Evolutionary conservation across 2,888 invertebrate genomes (phyloP).

Genomic region (Leptinotarsa peninsularis): DNA sequence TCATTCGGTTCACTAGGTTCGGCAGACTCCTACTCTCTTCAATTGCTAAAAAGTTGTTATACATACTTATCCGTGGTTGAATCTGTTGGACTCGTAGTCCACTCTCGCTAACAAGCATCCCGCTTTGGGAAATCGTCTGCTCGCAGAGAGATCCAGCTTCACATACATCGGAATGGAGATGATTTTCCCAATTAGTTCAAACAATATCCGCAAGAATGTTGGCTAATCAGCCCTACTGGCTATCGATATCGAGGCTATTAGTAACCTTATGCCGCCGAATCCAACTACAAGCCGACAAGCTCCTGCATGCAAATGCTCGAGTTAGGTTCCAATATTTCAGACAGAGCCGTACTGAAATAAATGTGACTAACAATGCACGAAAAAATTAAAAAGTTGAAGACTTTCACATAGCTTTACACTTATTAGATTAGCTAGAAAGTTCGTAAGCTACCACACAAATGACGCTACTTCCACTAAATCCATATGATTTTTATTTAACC

Average conservation of each 20-base stretch:
- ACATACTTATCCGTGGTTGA: too few relatives aligned
- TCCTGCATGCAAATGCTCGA: conserved; percentile 36
- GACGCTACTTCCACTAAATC: too few relatives aligned
- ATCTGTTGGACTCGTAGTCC: not conserved
- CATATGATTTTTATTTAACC: too few relatives aligned
- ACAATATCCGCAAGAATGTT: conserved; percentile 29
- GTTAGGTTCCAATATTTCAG: conserved; percentile 25
- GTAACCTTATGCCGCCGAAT: conserved; percentile 39
- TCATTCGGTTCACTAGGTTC: too few relatives aligned
- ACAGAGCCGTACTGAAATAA: conserved; percentile 14
- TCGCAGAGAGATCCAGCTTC: not conserved
- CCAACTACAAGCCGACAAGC: conserved; percentile 30
- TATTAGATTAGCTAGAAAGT: too few relatives aligned
- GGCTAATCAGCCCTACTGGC: conserved; percentile 40
- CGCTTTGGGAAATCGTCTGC: not conserved
- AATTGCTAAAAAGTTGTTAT: too few relatives aligned
- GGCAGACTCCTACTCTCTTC: too few relatives aligned
- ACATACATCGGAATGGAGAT: not conserved
- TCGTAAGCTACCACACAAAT: too few relatives aligned
- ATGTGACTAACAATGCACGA: not conserved
- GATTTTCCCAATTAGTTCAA: conserved; percentile 28
- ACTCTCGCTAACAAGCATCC: not conserved
- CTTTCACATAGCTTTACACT: too few relatives aligned
- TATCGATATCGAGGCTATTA: conserved; percentile 40
- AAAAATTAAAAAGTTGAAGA: too few relatives aligned